These are phyloP conservation scores for Tetramorium bicarinatum DNA, from an alignment of 2,888 invertebrate genomes.

Conservation along the genomic window DNA sequence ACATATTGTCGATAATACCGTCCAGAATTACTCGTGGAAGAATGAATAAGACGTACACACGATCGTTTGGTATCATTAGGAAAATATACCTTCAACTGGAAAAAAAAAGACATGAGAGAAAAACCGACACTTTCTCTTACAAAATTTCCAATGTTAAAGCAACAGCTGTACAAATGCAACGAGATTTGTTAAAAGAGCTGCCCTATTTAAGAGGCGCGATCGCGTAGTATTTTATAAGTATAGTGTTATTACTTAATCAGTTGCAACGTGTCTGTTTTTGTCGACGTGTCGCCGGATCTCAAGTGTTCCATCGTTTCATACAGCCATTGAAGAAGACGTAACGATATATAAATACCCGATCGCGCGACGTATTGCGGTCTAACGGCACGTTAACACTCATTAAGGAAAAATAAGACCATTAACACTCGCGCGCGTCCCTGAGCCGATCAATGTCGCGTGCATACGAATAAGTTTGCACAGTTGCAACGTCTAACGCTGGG, in stretches of 20 bases:
- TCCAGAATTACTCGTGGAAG: neutral
- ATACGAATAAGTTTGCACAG: slow-evolving; percentile 38
- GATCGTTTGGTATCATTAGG: neutral
- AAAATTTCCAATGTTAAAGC: neutral
- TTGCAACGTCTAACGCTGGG: slow-evolving; percentile 14
- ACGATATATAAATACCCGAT: slow-evolving; percentile 35
- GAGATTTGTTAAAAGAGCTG: neutral
- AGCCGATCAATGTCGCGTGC: slow-evolving; percentile 52
- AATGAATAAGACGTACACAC: neutral
- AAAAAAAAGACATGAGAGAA: neutral
- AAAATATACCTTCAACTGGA: neutral
- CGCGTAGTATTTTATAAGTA: neutral
- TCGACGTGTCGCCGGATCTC: neutral
- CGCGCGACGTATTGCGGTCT: slow-evolving; percentile 22
- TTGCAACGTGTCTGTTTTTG: neutral
- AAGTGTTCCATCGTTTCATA: neutral
- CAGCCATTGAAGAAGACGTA: slow-evolving; percentile 21
- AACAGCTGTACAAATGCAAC: neutral
- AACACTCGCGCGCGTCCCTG: slow-evolving; percentile 39
- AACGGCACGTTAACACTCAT: slow-evolving; percentile 47
- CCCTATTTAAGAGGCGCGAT: neutral
- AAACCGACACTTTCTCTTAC: neutral
- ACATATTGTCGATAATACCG: neutral
- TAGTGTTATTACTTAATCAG: neutral
- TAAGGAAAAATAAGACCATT: slow-evolving; percentile 54